phyloP scores from a whole-genome alignment of 2,797 vertebrate genomes.

The Danio kyathit region DNA sequence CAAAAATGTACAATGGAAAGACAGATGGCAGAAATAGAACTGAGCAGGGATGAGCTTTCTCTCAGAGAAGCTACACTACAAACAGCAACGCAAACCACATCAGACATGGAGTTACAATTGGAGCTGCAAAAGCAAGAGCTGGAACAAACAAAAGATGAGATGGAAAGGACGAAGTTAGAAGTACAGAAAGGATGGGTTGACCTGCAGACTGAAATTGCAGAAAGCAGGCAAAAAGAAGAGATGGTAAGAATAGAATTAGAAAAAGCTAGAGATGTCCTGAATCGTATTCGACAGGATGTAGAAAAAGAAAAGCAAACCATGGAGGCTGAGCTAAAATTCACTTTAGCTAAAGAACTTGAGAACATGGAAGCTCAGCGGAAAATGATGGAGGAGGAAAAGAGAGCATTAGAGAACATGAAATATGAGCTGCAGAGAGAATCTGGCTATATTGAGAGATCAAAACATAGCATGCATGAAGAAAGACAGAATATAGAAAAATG shows the following conservation, averaged over 20 bases:
- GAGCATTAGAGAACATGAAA: constrained; percentile 18
- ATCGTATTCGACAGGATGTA: constrained; percentile 7
- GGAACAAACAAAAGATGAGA: background rate
- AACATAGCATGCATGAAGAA: constrained; percentile 21
- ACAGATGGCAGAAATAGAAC: background rate
- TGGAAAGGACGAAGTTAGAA: constrained; percentile 28
- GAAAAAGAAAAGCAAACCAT: constrained; percentile 33
- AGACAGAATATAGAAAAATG: constrained; percentile 2
- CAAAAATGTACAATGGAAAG: constrained; percentile 28
- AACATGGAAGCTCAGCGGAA: constrained; percentile 15
- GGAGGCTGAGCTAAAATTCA: constrained; percentile 35
- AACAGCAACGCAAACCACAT: background rate
- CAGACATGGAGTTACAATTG: constrained; percentile 16
- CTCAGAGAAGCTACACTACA: constrained; percentile 18
- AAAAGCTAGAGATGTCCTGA: constrained; percentile 29
- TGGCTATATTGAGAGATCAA: background rate
- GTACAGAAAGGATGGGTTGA: constrained; percentile 41
- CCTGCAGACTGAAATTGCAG: constrained; percentile 9
- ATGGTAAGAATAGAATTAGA: constrained; percentile 35
- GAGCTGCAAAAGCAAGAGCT: constrained; percentile 4
- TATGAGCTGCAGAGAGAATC: constrained; percentile 31
- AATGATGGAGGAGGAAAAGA: constrained; percentile 14
- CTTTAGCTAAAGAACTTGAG: constrained; percentile 16
- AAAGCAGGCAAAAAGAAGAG: constrained; percentile 45
- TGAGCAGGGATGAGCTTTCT: constrained; percentile 26